Conservation (phyloP, 2,113 vertebrate species). For the Pygoscelis adeliae region DNA sequence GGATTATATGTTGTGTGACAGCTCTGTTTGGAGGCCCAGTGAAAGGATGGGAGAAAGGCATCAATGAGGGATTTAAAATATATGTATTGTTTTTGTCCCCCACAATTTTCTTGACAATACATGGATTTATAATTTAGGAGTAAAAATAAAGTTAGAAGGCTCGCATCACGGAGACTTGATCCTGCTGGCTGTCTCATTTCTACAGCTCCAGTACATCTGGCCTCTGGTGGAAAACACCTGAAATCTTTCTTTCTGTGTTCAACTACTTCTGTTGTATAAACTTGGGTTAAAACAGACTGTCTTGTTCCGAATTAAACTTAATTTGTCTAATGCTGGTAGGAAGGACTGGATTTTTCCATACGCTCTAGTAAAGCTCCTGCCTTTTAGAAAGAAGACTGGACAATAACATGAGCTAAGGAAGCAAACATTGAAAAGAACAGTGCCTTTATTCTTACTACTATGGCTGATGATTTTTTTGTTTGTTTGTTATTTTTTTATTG, state of each 20-base stretch:
- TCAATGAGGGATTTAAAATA: conserved; percentile 55
- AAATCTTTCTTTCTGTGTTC: conserved; percentile 56
- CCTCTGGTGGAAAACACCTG: conserved; percentile 66
- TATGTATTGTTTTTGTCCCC: conserved; percentile 32
- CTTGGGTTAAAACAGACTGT: conserved; percentile 55
- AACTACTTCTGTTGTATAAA: conserved; percentile 63
- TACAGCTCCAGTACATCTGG: conserved; percentile 54
- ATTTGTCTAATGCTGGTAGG: conserved; percentile 49
- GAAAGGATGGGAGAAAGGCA: conserved; percentile 67
- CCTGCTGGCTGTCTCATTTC: conserved; percentile 58
- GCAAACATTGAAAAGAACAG: conserved; percentile 57
- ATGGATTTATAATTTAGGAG: conserved; percentile 61
- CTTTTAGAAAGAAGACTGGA: conserved; percentile 70
- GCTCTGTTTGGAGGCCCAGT: conserved; percentile 74
- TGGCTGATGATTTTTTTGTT: conserved; percentile 61
- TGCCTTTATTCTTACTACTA: conserved; percentile 68
- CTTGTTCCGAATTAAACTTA: conserved; percentile 51
- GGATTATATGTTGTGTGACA: conserved; percentile 72
- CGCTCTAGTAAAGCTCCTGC: conserved; percentile 43
- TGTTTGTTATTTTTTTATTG: conserved; percentile 73
- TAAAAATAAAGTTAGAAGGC: conserved; percentile 20
- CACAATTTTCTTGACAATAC: conserved; percentile 40
- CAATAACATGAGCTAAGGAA: conserved; percentile 53
- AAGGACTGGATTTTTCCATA: conserved; percentile 72
- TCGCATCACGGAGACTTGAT: conserved; percentile 32